Base-by-base conservation (phyloP, 2,113 vertebrate genomes). In the Fulica atra region DNA sequence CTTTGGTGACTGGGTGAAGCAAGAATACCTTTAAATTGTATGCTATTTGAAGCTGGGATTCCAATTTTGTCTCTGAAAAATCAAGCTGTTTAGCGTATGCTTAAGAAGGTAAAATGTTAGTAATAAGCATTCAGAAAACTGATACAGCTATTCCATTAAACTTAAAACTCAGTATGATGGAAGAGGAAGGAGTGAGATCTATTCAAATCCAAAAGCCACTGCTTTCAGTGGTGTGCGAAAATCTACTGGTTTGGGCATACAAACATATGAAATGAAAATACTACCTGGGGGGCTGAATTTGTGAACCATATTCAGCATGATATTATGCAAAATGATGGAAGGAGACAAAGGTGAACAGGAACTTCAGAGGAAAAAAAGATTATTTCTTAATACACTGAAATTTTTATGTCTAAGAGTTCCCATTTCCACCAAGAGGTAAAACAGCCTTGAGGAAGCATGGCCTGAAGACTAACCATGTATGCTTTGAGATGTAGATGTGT, bases 61-160 rank as follows among this genome's bases (percentile, higher is more conserved):
- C 89, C 85, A 87, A 85, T 96, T 91, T 79, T 87, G 87, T 61
- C 73, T 86, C 65, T 81, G 82, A 92, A 95, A 92, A 89, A 85
- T 88, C 79, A 96, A 94, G 57, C 81, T 86, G 86, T 88, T 93
- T 65, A 84, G 57, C 8, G 2, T 76, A 86, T 36, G 53, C 48
- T 81, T 81, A 87, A 72, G 65, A 95, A 93, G 61, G 36, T 71
- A 87, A 89, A 91, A 84, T 57, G 78, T 70, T 92, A 92, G 68
- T 70, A 95, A 94, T 86, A 9, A 56, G 44, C 17, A 63, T 79
- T 91, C 40, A 57, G 71, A 70, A 85, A 87, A 76, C 56, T 33
- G 79, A 92, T 69, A 65, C 13, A 86, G 78, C 23, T 73, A 70
- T 66, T 72, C 70, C 42, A 56, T 46, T 81, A 77, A 89, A 89